Evolutionary conservation across 2,113 vertebrate genomes (phyloP), one percentile per base, ranked within the genome.

Genomic region (Okapia johnstoni): DNA sequence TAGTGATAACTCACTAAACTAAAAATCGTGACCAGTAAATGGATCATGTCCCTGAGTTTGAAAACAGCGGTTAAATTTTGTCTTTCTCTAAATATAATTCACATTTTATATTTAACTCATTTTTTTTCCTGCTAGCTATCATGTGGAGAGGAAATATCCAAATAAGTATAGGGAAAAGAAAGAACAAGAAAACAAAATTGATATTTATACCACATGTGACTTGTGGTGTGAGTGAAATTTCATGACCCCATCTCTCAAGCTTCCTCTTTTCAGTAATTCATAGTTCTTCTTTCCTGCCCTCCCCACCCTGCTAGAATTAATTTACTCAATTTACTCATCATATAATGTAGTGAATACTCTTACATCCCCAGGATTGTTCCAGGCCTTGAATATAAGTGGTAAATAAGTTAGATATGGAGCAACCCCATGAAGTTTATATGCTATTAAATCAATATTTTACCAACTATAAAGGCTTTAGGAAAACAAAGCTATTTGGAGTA

Each of bases 31-130:
- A 70, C 33, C 46, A 54, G 48, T 40, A 28, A 87, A 57, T 73
- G 57, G 19, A 36, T 73, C 55, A 90, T 94, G 13, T 13, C 36
- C 40, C 33, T 90, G 33, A 19, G 52, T 93, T 80, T 77, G 61
- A 83, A 96, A 86, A 79, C 33, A 80, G 46, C 36, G 50, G 48
- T 96, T 96, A 96, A 84, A 88, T 94, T 76, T 97, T 92, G 52
- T 16, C 46, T 91, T 90, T 57, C n/a, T 95, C 2, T 50, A 46
- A 85, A 30, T 63, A 1, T 88, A 88, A 54, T 91, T 93, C 60
- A 91, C 48, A 90, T 63, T 90, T 96, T 79, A 90, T n/a, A 84
- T 94, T 90, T 58, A 87, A 81, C 25, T 58, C 52, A 48, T 81
- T 28, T 77, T 57, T 73, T 25, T 52, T 1, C n/a, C 77, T 58